These are phyloP conservation scores for Montipora capricornis DNA, from an alignment of 64 coral and sea anemone genomes.

Conservation along the genomic window DNA sequence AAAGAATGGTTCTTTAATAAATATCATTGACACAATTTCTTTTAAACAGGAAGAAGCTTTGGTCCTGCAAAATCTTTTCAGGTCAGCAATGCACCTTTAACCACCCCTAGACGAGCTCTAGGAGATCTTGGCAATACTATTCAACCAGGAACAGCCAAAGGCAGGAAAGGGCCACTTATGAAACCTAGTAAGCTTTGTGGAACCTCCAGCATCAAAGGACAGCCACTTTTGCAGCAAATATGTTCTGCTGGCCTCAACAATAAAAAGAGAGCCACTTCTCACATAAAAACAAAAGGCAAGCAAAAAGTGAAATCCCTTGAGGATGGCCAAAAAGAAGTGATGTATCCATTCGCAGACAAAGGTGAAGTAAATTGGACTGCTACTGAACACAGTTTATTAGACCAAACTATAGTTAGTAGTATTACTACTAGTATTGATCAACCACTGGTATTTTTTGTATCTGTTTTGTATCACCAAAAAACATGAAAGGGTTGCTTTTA, in stretches of 20 bases:
- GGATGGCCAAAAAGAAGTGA: constrained; percentile 76
- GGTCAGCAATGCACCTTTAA: constrained; percentile 55
- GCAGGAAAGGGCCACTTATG: constrained; percentile 33
- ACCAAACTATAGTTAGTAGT: background rate
- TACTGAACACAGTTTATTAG: background rate
- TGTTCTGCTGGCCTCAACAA: constrained; percentile 31
- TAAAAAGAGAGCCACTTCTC: constrained; percentile 40
- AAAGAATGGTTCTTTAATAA: no score
- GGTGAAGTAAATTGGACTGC: constrained; percentile 8
- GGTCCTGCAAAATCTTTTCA: constrained; percentile 64
- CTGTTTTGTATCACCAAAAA: no score
- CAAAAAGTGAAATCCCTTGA: constrained; percentile 47
- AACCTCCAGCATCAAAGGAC: constrained; percentile 67
- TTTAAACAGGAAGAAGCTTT: constrained; percentile 69
- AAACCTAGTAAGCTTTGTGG: constrained; percentile 56
- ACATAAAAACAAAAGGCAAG: constrained; percentile 26
- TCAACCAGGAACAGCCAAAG: background rate
- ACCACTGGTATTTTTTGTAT: no score
- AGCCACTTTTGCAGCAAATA: constrained; percentile 64
- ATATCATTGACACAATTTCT: no score
- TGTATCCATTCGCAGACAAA: constrained; percentile 87
- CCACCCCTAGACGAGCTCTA: constrained; percentile 81
- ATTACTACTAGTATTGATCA: no score
- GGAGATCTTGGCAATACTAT: constrained; percentile 87
- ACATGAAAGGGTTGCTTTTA: no score